These are phyloP conservation scores for Panagrolaimus sp. DNA, from an alignment of 1,140 invertebrate genomes.

Conservation along the genomic window DNA sequence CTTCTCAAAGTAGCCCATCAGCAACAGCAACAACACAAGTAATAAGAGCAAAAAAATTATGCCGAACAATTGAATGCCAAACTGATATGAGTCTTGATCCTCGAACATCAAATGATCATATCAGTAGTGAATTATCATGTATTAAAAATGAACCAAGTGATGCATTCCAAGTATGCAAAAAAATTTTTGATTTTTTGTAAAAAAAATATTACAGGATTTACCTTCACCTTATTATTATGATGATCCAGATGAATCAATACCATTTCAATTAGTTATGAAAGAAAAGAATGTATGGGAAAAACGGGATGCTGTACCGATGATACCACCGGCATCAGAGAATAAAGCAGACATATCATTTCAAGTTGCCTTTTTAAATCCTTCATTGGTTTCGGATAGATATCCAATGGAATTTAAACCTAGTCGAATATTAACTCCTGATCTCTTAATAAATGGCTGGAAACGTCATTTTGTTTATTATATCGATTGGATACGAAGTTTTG, in stretches of 20 bases:
- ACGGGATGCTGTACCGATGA: not conserved
- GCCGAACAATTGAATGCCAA: constrained; percentile 9
- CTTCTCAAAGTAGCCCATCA: not conserved
- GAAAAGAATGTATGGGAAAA: constrained; percentile 4
- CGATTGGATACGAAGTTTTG: constrained; percentile 5
- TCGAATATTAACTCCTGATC: not conserved
- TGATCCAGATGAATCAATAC: not conserved
- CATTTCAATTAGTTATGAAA: constrained; percentile 1
- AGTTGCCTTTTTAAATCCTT: not conserved
- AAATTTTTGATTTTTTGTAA: too few species aligned
- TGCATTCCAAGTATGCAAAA: too few species aligned
- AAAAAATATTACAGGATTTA: not conserved
- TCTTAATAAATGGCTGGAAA: not conserved
- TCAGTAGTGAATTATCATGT: not conserved
- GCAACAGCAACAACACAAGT: not conserved
- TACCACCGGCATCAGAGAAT: not conserved
- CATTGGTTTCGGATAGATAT: not conserved
- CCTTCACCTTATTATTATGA: not conserved
- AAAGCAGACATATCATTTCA: not conserved
- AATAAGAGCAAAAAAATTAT: constrained; percentile 1
- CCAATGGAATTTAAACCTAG: constrained; percentile 5
- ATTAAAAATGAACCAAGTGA: not conserved
- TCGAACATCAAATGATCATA: not conserved
- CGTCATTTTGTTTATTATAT: constrained; percentile 13
- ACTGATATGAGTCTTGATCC: constrained; percentile 1